Evolutionary conservation across 2,113 vertebrate species (phyloP).

Genomic region (Crotalus horridus): DNA sequence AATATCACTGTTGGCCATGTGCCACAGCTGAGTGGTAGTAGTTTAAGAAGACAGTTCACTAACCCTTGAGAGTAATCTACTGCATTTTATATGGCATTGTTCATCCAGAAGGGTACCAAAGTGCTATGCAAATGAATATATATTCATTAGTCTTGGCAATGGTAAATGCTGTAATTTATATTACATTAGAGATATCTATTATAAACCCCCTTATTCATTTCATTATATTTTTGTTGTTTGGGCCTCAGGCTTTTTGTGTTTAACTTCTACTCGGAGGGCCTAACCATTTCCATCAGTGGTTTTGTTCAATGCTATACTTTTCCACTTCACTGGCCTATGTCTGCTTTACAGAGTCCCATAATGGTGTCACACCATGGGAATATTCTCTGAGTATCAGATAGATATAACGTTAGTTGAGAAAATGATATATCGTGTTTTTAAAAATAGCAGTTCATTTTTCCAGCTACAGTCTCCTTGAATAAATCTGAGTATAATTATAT

Average conservation of each 20-base stretch:
- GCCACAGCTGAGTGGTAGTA: conserved; percentile 14
- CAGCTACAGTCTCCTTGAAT: not conserved
- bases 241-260: not conserved
- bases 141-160: conserved; percentile 19
- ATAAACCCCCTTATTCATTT: not conserved
- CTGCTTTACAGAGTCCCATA: not conserved
- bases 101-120: conserved; percentile 25
- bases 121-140: conserved; percentile 16
- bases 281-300: not conserved
- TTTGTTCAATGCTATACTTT: not conserved
- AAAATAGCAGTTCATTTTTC: not conserved
- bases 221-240: not conserved
- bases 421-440: not conserved
- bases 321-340: not conserved
- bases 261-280: not conserved
- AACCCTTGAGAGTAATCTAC: conserved; percentile 1
- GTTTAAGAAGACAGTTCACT: conserved; percentile 17
- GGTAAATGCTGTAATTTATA: conserved; percentile 6
- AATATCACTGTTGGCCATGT: conserved; percentile 24
- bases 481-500: not conserved
- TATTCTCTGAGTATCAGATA: not conserved
- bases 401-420: not conserved
- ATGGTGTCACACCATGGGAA: not conserved
- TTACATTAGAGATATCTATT: not conserved
- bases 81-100: conserved; percentile 1